A percentile compares a stretch with the other conserved stretches of the same genome.
Evolutionary conservation across 2,888 invertebrate species (phyloP).

Genomic region (Pomacea canaliculata): DNA sequence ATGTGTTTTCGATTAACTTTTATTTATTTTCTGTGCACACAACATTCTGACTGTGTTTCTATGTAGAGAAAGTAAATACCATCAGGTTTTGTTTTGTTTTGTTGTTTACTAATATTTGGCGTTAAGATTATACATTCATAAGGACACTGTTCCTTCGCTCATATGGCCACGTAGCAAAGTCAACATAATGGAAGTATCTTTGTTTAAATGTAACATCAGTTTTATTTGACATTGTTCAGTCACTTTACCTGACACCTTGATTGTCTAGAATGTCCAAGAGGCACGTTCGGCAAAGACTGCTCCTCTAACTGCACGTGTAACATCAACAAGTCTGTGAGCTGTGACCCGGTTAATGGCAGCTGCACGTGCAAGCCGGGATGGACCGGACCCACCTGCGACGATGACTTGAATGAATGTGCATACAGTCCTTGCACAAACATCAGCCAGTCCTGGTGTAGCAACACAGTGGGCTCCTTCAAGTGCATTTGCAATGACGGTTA

Average conservation of each 20-base stretch:
- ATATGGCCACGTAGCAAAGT: no score
- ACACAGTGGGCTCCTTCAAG: slow-evolving; percentile 1
- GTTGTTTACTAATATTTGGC: no score
- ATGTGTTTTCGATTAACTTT: background rate
- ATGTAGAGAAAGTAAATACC: no score
- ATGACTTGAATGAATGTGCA: background rate
- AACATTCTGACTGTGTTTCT: no score
- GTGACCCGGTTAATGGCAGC: background rate
- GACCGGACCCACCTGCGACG: background rate
- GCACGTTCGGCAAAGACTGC: background rate
- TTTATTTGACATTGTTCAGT: no score
- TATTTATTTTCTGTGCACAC: background rate
- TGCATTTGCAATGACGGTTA: background rate
- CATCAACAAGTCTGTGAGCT: background rate
- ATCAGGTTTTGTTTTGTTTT: no score
- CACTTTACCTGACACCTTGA: no score
- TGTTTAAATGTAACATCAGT: no score
- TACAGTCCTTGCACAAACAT: background rate
- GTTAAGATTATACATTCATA: no score
- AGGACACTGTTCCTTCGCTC: no score
- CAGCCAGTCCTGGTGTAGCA: background rate
- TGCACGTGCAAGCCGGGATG: background rate
- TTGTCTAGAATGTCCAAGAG: background rate
- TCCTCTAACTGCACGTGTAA: background rate
- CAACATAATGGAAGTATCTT: no score